Evolutionary conservation across 2,888 invertebrate species (phyloP).

Genomic region (Cloeon dipterum): DNA sequence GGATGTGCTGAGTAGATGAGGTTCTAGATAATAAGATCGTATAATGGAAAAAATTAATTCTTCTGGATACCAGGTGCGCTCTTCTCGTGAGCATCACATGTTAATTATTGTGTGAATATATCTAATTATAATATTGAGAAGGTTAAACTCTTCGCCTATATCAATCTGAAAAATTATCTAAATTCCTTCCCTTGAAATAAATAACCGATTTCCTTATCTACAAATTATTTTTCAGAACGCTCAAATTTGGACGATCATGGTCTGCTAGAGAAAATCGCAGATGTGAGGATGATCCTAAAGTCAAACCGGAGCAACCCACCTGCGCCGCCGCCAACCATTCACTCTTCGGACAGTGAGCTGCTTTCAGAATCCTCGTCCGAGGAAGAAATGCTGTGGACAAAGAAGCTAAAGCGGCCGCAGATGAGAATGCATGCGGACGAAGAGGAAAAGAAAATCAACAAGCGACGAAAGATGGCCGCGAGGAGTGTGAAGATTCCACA

Average conservation of each 20-base stretch:
- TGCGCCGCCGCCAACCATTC: conserved; percentile 3
- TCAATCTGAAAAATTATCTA: no score
- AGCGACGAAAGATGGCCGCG: conserved; percentile 9
- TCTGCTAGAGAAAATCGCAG: background rate
- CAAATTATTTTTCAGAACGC: no score
- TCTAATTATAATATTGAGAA: no score
- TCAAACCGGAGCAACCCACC: background rate
- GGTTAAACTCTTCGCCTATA: no score
- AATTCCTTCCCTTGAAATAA: no score
- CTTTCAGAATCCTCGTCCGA: conserved; percentile 1
- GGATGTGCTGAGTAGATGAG: no score
- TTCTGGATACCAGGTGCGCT: no score
- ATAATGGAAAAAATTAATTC: no score
- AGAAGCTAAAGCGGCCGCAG: conserved; percentile 38
- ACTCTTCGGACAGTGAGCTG: background rate
- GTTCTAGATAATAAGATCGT: no score
- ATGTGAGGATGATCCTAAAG: background rate
- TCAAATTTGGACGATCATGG: background rate
- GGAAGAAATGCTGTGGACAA: conserved; percentile 7
- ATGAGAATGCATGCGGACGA: conserved; percentile 83
- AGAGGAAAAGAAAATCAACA: conserved; percentile 38
- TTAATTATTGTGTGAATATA: no score
- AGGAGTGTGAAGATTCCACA: background rate
- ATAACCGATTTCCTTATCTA: no score
- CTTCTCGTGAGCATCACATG: no score